These are phyloP conservation scores for Euleptes europaea DNA, from an alignment of 2,113 vertebrate species.

Conservation along the genomic window DNA sequence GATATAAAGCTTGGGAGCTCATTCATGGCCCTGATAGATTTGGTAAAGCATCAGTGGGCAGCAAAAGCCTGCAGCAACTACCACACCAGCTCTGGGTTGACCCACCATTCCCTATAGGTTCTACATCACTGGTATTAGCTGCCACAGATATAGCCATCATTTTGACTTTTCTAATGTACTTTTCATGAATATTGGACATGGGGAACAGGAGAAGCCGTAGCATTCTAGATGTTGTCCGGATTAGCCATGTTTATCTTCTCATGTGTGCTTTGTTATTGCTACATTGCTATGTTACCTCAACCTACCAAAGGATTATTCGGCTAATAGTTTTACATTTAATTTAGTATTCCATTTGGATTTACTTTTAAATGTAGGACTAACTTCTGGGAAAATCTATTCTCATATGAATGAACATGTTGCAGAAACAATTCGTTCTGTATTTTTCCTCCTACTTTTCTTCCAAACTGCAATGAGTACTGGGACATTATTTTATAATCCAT, in stretches of 20 bases:
- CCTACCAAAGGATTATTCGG: background rate
- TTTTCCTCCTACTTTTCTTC: background rate
- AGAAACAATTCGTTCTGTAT: background rate
- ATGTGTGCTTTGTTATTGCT: background rate
- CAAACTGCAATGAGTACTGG: background rate
- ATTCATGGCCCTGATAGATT: too few species aligned
- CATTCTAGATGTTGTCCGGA: background rate
- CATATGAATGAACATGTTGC: background rate
- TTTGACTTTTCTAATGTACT: background rate
- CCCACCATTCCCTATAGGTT: too few species aligned
- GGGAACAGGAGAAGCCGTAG: background rate
- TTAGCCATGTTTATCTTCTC: background rate
- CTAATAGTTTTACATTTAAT: background rate
- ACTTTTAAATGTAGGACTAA: background rate
- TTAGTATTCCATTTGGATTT: background rate
- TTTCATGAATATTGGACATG: background rate
- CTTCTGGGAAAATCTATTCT: background rate
- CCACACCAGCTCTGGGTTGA: too few species aligned
- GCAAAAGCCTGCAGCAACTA: too few species aligned
- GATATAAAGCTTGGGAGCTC: too few species aligned
- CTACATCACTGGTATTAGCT: too few species aligned
- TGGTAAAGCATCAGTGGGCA: too few species aligned
- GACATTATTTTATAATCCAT: background rate
- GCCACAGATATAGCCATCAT: too few species aligned
- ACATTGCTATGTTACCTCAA: background rate